Conservation (phyloP, 2,888 invertebrate genomes). For the Thysanoteuthis rhombus region DNA sequence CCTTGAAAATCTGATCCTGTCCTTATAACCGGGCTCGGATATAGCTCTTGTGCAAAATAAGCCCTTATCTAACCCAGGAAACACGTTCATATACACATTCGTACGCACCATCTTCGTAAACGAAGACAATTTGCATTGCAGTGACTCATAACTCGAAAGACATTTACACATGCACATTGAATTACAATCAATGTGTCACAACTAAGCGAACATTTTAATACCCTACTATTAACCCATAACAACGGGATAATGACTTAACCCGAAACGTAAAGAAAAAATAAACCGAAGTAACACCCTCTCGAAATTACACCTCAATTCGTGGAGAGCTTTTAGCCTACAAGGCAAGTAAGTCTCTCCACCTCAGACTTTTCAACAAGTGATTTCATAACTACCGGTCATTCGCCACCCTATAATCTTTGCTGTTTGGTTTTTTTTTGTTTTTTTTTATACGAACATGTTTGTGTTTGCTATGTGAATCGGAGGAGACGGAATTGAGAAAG, state of each 20-base stretch:
- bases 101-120: too few species aligned
- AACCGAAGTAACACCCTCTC: accelerated
- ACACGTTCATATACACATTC: too few species aligned
- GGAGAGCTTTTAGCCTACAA: neutral
- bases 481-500: neutral
- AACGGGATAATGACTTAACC: neutral
- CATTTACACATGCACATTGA: neutral
- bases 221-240: neutral
- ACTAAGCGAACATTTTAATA: neutral
- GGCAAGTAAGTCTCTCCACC: neutral
- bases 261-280: neutral
- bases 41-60: too few species aligned
- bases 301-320: neutral
- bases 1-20: too few species aligned
- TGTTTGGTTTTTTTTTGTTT: neutral
- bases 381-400: neutral
- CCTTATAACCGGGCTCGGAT: too few species aligned
- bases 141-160: neutral
- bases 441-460: neutral
- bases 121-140: too few species aligned
- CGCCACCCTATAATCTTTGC: neutral
- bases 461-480: neutral
- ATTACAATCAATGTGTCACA: neutral
- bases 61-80: too few species aligned
- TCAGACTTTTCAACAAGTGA: neutral